Evolutionary conservation across 2,797 vertebrate species (phyloP).

Genomic region (Sciurus vulgaris): DNA sequence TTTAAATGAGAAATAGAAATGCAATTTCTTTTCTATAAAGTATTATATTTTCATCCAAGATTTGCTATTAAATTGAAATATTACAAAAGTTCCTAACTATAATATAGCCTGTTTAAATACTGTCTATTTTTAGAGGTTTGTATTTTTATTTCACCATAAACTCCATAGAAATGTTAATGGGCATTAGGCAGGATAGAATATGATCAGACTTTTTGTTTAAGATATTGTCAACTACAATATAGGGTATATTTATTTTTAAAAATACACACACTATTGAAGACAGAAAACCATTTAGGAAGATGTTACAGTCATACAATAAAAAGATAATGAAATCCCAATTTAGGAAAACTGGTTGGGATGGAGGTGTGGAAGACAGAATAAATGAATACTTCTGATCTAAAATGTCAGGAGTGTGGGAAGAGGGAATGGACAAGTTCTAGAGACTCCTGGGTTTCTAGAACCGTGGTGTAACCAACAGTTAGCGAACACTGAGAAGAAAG

Average conservation of each 20-base stretch:
- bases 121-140: not conserved
- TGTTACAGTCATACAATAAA: not conserved
- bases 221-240: not conserved
- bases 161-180: not conserved
- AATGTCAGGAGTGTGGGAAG: not conserved
- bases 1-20: not conserved
- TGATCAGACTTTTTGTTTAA: not conserved
- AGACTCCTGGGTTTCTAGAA: constrained; percentile 49
- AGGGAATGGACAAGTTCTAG: not conserved
- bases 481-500: not conserved
- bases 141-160: not conserved
- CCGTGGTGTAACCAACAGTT: not conserved
- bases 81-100: not conserved
- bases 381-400: constrained; percentile 33
- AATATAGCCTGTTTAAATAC: not conserved
- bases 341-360: not conserved
- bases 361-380: not conserved
- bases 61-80: not conserved
- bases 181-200: not conserved
- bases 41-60: not conserved
- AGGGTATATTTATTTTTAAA: not conserved
- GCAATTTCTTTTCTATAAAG: not conserved
- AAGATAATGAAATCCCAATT: not conserved
- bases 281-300: not conserved
- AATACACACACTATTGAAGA: not conserved